Base-by-base conservation (phyloP, 2,888 invertebrate genomes). In the Aleiodes alternator region DNA sequence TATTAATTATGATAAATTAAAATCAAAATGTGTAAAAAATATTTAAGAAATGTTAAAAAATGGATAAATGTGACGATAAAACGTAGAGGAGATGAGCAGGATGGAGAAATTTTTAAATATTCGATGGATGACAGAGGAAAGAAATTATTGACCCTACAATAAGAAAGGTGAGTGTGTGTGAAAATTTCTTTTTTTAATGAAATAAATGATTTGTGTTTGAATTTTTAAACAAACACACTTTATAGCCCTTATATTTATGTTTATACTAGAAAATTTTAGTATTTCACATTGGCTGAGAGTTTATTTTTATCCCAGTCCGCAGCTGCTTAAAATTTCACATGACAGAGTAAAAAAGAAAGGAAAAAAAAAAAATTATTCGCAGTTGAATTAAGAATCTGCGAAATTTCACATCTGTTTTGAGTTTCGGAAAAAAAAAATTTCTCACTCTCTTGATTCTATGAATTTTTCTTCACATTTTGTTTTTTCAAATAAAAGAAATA, bases 121-220 rank as follows among this genome's bases (percentile, higher is more conserved):
- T 87, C 84, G 72, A 84, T 85, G 84, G 88, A 88, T 83, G 87
- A 87, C 79, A 87, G 86, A 86, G 85, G 85, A 85, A 79, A 85
- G 79, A 82, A 43, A 82, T 84, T 88, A 83, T 84, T 89, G 86
- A 86, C 86, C 88, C 88, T 88, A 82, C 79, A 76, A 82, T 80
- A 75, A 81, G 76, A 79, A 85, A 87, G 87, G 88, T 88, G 76
- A 79, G 14, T 51, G 5, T 23, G 23, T 23, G 23, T 2, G 23
- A 23, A 23, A 23, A 23, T 23, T 23, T 23, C 2, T 23, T 23
- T 23, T 23, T 23, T 23, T 1, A 51, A n/a, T 51, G 51, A 12
- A 51, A 51, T 14, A 51, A 51, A 4, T 34, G 34, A 51, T 51
- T 51, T 9, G 1, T 23, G 5, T 51, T 34, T 34, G 34, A 34